Evolutionary conservation across 2,113 vertebrate species (phyloP).

Genomic region (Nothocercus julius): DNA sequence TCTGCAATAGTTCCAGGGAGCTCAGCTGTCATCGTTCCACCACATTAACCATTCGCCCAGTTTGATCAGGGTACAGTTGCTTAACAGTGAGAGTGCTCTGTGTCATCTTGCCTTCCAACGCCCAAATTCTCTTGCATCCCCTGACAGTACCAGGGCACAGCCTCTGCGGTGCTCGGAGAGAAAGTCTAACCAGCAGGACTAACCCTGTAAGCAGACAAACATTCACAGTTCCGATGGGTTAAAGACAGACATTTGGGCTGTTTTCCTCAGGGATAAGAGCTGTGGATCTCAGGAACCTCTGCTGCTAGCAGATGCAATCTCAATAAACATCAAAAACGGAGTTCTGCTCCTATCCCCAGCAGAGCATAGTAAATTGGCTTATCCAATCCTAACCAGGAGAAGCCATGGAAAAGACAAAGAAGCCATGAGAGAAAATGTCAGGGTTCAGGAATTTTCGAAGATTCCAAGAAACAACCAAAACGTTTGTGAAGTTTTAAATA

Average conservation of each 20-base stretch:
- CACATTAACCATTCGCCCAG: neutral
- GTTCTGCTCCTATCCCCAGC: neutral
- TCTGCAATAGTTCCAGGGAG: neutral
- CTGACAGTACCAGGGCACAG: neutral
- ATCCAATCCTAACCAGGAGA: neutral
- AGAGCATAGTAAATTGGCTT: neutral
- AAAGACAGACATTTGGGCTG: neutral
- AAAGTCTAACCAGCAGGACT: neutral
- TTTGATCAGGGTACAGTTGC: neutral
- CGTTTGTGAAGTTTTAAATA: neutral
- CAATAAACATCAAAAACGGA: neutral
- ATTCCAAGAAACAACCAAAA: neutral
- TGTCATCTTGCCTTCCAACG: neutral
- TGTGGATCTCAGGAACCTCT: neutral
- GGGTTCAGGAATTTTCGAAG: neutral
- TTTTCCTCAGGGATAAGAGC: fast-evolving
- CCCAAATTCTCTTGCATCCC: neutral
- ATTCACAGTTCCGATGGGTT: neutral
- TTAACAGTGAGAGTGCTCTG: neutral
- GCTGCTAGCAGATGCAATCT: neutral
- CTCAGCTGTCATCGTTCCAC: neutral
- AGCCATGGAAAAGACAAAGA: neutral
- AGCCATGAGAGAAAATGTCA: neutral
- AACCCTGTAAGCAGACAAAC: neutral
- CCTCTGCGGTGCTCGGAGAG: neutral